These are phyloP conservation scores for Danaus melanippus DNA, from an alignment of 1,140 invertebrate genomes.

Conservation along the genomic window DNA sequence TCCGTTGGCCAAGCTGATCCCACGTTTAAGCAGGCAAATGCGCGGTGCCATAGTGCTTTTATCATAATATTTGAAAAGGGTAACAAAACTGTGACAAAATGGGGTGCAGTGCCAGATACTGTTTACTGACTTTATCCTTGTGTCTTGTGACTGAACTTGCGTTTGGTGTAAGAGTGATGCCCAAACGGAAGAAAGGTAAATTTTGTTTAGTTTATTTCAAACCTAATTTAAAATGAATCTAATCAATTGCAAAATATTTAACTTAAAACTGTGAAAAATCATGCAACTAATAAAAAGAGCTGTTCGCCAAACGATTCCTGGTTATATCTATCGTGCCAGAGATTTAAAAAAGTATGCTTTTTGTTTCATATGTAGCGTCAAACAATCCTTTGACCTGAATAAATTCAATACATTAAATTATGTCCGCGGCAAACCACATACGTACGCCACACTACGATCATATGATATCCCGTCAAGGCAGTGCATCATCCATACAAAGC, in stretches of 20 bases:
- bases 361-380: conserved; percentile 11
- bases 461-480: conserved; percentile 4
- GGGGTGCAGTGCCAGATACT: conserved; percentile 67
- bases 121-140: conserved; percentile 66
- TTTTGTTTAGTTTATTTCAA: conserved; percentile 6
- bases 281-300: too few relatives aligned
- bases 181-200: conserved; percentile 71
- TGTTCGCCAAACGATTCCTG: too few relatives aligned
- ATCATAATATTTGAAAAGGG: conserved; percentile 30
- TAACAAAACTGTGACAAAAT: conserved; percentile 48
- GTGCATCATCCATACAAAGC: too few relatives aligned
- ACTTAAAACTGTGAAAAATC: too few relatives aligned
- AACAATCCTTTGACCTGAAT: conserved; percentile 21
- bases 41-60: conserved; percentile 43
- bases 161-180: conserved; percentile 65
- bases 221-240: too few relatives aligned
- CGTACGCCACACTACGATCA: conserved; percentile 6
- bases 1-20: conserved; percentile 31
- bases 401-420: conserved; percentile 15
- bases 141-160: conserved; percentile 63
- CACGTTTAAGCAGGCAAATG: conserved; percentile 44
- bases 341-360: not conserved
- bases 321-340: too few relatives aligned
- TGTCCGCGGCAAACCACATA: conserved; percentile 11
- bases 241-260: too few relatives aligned